Evolutionary conservation across 2,797 vertebrate species (phyloP), one percentile per base, ranked within the genome.

Genomic region (Buphagus erythrorhynchus): DNA sequence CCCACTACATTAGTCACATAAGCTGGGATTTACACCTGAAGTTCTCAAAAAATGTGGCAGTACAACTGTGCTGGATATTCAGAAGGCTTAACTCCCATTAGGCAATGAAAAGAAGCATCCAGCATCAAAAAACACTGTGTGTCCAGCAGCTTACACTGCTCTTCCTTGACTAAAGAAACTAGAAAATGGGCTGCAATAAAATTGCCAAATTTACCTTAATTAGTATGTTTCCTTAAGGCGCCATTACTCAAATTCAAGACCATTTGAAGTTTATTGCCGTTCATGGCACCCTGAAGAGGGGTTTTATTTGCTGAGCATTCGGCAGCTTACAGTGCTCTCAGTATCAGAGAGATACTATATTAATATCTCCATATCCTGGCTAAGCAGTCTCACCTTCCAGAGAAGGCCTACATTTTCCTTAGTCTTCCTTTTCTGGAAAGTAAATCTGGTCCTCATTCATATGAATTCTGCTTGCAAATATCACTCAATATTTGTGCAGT

Each of bases 201-300:
- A 93, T 51, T 40, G 46, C 49, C 61, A 91, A 90, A 88, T 90
- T 93, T 74, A 77, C 57, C 38, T 83, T 83, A 95, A 87, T 93
- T 95, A 87, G n/a, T 77, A 77, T 46, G 29, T 83, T 91, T 93
- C 46, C 75, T 91, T 94, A 95, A 72, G 74, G 68, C 0, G 17
- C 42, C 38, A 40, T 77, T 94, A 90, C 73, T 95, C 82, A 93
- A 78, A 91, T 86, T 93, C 76, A 90, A 94, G 96, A 51, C 59
- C 31, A 71, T 77, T 88, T 86, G 61, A 88, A 75, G 65, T 86
- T 91, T 91, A 78, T 62, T 88, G 79, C 78, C 7, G 11, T 24
- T 86, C 76, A 54, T 48, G 61, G 82, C 65, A 74, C 73, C 79
- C 73, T 58, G 54, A 94, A 91, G 90, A 91, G 49, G 28, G 9